Evolutionary conservation across 1,140 invertebrate genomes (phyloP), one percentile per base, ranked within the genome.

Genomic region (Atta texana): DNA sequence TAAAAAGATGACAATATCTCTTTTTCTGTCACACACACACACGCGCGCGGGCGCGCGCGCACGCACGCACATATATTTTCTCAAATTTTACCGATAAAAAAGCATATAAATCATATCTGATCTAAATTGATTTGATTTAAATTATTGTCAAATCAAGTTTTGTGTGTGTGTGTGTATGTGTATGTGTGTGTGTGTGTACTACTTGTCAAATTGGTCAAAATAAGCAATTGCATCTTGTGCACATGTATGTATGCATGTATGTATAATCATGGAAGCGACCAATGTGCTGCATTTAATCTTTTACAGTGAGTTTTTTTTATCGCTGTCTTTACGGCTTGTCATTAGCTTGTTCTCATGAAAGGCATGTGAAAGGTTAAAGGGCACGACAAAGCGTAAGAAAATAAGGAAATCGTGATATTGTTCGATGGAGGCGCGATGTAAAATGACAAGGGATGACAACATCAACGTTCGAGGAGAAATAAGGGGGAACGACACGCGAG

Each of bases 341-440:
- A 3, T 51, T 68, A 21, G 24, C 31, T 14, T 16, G 31, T 0
- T 49, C 12, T 63, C 49, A 5, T 66, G 18, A 59, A 57, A 57
- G 31, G 18, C 16, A 8, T 16, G 57, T 44, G 55, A 82, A 82
- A 72, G 68, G 49, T 72, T 59, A 82, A 82, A 82, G 68, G 68
- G 66, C 68, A 84, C 12, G 34, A 28, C 16, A 71, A n/a, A 24
- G 31, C 10, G 3, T n/a, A 74, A 34, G 55, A 21, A 74, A 84
- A 34, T 61, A 3, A 59, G 68, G 7, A 72, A 61, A 82, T 51
- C 0, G 24, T 39, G 21, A 72, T 34, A 72, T 8, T 39, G 12
- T 12, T 51, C 28, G 55, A 12, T 28, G 31, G 39, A 68, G 2
- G 80, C 1, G 10, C 28, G 10, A 80, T 10, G n/a, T 16, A n/a